Percentiles rank a stretch among this genome's conserved stretches.
Conservation (phyloP, 2,888 invertebrate genomes). For the Stegana nigrithorax region DNA sequence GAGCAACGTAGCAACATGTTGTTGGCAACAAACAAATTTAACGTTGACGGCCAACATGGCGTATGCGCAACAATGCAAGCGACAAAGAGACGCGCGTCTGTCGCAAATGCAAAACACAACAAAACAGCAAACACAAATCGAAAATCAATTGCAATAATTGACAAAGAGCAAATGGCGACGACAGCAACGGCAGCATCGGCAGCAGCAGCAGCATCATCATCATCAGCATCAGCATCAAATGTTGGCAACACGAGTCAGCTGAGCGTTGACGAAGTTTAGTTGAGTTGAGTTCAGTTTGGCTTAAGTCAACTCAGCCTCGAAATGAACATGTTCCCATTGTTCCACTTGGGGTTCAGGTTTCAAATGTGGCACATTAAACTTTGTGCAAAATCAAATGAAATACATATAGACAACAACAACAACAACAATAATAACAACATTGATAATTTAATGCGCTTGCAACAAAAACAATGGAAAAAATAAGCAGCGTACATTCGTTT, state of each 20-base stretch:
- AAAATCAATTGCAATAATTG: slow-evolving; percentile 42
- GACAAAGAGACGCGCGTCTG: slow-evolving; percentile 30
- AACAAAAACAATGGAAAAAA: slow-evolving; percentile 24
- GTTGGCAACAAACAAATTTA: background rate
- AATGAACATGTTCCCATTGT: slow-evolving; percentile 33
- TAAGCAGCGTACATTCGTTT: slow-evolving; percentile 1
- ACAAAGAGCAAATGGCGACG: background rate
- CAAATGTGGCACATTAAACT: slow-evolving; percentile 58
- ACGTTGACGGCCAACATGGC: background rate
- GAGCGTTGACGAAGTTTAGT: background rate
- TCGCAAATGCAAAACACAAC: slow-evolving; percentile 25
- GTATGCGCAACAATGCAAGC: slow-evolving; percentile 27
- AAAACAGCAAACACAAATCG: slow-evolving; percentile 34
- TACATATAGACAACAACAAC: slow-evolving; percentile 35
- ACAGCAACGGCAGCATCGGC: background rate
- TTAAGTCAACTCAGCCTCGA: slow-evolving; percentile 39
- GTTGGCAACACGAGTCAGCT: too few relatives aligned
- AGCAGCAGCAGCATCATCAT: slow-evolving; percentile 14
- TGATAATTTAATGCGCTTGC: slow-evolving; percentile 7
- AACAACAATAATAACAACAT: slow-evolving; percentile 28
- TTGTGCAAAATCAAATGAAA: slow-evolving; percentile 45
- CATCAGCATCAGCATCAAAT: background rate
- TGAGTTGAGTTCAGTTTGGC: slow-evolving; percentile 31
- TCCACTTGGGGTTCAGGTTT: slow-evolving; percentile 48
- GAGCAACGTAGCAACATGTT: too few relatives aligned